Evolutionary conservation across 2,797 vertebrate genomes (phyloP), one percentile per base, ranked within the genome.

Genomic region (Micrastur ruficollis): DNA sequence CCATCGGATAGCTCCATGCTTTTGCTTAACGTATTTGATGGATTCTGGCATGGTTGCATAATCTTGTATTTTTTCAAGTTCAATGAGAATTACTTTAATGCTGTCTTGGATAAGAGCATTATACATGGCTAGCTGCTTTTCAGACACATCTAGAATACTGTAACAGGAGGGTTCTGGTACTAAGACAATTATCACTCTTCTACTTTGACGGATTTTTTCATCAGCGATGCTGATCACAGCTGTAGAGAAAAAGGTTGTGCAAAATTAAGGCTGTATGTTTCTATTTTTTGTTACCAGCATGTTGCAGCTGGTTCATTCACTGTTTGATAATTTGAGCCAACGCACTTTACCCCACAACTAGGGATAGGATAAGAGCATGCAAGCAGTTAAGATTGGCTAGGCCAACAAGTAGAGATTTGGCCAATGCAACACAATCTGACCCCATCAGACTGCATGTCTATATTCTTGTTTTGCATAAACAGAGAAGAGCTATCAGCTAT

Each of bases 141-240:
- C 99, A 18, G 98, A 99, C 3, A 98, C 97, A 44, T 97, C 97
- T 62, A 94, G 74, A 58, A 96, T 49, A 46, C 63, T 81, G 73
- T 96, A 97, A 70, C 68, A 86, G 14, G 93, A 93, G 8, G 95
- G 68, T 34, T 97, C 97, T 58, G 95, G 96, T 49, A 97, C 91
- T 91, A 98, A 99, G 89, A 99, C 94, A 81, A 99, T 97, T 15
- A 99, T 98, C 63, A 99, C 95, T 49, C 99, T 98, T 74, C 99
- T 99, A 71, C 99, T 99, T 96, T 98, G 98, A 83, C 70, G 98
- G 38, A 99, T 98, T 63, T 98, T 99, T 90, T 99, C 98, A 73
- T 99, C 98, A 34, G 98, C 97, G 3, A 98, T 82, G 16, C 98
- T 98, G 53, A 98, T 93, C 9, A 98, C 53, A 80, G 99, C 99